phyloP scores from a whole-genome alignment of 2,888 invertebrate genomes.

The Melanotus villosus region DNA sequence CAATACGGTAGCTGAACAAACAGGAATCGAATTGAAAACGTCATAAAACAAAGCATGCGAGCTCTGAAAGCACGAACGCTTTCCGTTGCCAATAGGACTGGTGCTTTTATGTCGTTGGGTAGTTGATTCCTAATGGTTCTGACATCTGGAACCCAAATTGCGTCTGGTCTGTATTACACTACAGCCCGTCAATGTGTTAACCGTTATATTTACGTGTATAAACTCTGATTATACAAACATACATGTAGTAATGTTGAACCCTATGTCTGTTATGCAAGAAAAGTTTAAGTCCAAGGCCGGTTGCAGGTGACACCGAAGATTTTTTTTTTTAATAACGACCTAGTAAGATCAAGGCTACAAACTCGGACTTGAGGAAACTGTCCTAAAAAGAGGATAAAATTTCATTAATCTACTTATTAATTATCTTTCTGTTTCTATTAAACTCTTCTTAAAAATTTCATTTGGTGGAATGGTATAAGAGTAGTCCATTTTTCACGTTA shows the following conservation, averaged over 20 bases:
- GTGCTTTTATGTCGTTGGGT: slow-evolving; percentile 4
- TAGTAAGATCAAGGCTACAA: slow-evolving; percentile 23
- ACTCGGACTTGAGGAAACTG: neutral
- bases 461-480: too few relatives aligned
- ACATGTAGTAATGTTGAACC: neutral
- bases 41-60: slow-evolving; percentile 25
- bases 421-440: too few relatives aligned
- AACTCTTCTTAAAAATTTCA: too few relatives aligned
- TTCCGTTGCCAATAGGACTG: neutral
- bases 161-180: slow-evolving; percentile 28
- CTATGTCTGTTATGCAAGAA: too few relatives aligned
- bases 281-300: neutral
- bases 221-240: neutral
- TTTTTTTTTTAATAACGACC: slow-evolving; percentile 15
- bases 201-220: neutral
- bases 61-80: slow-evolving; percentile 6
- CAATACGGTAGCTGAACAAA: slow-evolving; percentile 29
- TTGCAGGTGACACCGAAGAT: slow-evolving; percentile 19
- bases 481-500: too few relatives aligned
- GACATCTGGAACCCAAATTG: slow-evolving; percentile 33
- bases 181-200: neutral
- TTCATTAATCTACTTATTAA: too few relatives aligned
- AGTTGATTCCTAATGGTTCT: slow-evolving; percentile 1
- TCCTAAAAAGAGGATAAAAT: neutral
- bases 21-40: slow-evolving; percentile 19